Evolutionary conservation across 2,888 invertebrate genomes (phyloP).

Genomic region (Andrena bicolor): DNA sequence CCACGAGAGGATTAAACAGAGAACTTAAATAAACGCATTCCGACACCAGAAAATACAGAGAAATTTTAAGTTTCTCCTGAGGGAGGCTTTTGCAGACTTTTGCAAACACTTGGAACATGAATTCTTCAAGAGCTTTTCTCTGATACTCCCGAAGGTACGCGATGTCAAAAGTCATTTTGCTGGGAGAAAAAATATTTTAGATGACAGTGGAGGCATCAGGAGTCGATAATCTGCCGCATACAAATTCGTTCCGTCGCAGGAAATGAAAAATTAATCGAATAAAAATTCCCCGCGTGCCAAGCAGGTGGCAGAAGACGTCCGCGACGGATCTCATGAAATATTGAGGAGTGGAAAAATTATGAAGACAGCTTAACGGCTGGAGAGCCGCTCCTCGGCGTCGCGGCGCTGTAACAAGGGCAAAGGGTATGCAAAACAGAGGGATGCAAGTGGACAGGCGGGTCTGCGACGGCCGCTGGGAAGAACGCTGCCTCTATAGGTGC

Average conservation of each 20-base stretch:
- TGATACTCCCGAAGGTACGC: no score
- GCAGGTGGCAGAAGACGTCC: background rate
- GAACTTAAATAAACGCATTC: no score
- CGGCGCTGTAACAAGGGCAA: conserved; percentile 11
- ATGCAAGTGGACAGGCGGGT: background rate
- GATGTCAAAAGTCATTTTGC: no score
- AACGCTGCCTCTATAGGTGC: conserved; percentile 25
- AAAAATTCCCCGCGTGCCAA: background rate
- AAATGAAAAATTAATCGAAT: conserved; percentile 22
- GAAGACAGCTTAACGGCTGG: conserved; percentile 13
- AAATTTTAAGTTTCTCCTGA: no score
- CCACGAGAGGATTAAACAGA: no score
- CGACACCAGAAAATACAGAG: no score
- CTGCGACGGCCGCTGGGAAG: background rate
- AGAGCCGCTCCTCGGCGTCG: background rate
- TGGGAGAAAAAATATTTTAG: background rate
- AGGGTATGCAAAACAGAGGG: conserved; percentile 42
- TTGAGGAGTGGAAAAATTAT: conserved; percentile 31
- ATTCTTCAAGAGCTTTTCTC: no score
- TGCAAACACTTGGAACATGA: no score
- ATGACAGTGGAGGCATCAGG: background rate
- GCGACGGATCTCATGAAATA: conserved; percentile 29
- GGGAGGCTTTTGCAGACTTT: no score
- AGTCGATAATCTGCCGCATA: conserved; percentile 1
- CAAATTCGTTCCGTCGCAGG: background rate